A percentile compares a stretch with the other conserved stretches of the same genome.
Evolutionary conservation across 2,888 invertebrate species (phyloP).

Genomic region (Entomobrya proxima): DNA sequence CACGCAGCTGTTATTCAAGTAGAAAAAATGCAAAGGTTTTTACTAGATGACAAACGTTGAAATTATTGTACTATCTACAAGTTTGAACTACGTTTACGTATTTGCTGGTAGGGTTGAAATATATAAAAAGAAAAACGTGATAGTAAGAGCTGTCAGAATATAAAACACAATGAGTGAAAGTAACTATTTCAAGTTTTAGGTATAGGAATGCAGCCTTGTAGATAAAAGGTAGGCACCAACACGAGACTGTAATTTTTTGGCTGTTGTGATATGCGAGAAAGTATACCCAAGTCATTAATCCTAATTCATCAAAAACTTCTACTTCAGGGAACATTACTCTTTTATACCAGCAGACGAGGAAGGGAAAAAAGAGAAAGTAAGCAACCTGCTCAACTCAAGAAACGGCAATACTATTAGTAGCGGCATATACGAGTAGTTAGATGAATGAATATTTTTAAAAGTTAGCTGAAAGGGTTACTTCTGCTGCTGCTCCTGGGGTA

Average conservation of each 20-base stretch:
- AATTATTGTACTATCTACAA: background rate
- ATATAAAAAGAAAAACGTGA: background rate
- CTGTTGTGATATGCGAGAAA: slow-evolving; percentile 41
- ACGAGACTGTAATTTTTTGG: slow-evolving; percentile 32
- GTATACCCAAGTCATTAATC: slow-evolving; percentile 71
- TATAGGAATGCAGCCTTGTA: background rate
- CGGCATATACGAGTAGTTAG: background rate
- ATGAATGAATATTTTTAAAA: slow-evolving; percentile 46
- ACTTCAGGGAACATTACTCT: slow-evolving; percentile 65
- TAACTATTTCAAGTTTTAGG: background rate
- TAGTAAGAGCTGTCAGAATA: slow-evolving; percentile 1
- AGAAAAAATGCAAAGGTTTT: slow-evolving; percentile 1
- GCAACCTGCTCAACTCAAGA: background rate
- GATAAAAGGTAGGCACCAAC: background rate
- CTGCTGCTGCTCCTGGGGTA: background rate
- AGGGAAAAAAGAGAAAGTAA: background rate
- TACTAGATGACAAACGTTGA: slow-evolving; percentile 4
- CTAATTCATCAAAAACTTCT: slow-evolving; percentile 73
- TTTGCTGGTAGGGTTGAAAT: background rate
- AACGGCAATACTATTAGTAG: background rate
- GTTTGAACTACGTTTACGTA: background rate
- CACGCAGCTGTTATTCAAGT: background rate
- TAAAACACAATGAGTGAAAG: background rate
- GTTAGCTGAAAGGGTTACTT: background rate
- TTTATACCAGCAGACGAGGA: slow-evolving; percentile 37